A percentile compares a stretch with the other conserved stretches of the same genome.
phyloP scores from a whole-genome alignment of 2,888 invertebrate genomes.

The Deroplatys truncata region DNA sequence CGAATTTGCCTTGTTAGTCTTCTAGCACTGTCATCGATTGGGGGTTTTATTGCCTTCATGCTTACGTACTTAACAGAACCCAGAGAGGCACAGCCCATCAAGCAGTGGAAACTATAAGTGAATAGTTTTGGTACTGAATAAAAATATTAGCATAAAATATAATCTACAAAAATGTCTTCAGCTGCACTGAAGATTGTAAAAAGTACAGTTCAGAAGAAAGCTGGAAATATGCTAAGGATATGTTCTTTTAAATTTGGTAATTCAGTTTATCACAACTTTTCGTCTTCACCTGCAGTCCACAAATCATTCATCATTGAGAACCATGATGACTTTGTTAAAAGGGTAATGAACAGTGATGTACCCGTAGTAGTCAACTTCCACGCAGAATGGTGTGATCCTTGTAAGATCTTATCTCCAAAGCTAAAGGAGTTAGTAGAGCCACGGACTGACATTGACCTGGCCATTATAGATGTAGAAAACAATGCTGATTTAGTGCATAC shows the following conservation, averaged over 20 bases:
- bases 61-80: conserved; percentile 50
- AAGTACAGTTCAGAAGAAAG: neutral
- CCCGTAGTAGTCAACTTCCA: conserved; percentile 90
- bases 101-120: conserved; percentile 39
- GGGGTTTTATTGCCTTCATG: conserved; percentile 48
- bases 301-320: conserved; percentile 41
- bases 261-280: neutral
- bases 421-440: conserved; percentile 71
- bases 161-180: neutral
- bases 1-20: conserved; percentile 47
- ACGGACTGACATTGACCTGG: conserved; percentile 67
- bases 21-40: conserved; percentile 45
- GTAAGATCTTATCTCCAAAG: conserved; percentile 81
- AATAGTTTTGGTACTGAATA: neutral
- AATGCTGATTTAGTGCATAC: conserved; percentile 79
- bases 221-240: neutral
- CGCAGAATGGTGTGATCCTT: conserved; percentile 89
- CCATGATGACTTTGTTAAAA: conserved; percentile 72
- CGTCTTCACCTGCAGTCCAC: neutral
- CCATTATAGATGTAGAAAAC: conserved; percentile 76
- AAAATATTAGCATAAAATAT: neutral
- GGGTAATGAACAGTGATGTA: conserved; percentile 76
- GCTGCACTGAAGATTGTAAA: neutral
- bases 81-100: conserved; percentile 46
- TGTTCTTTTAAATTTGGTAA: neutral